These are phyloP conservation scores for Seriola dumerili DNA, from an alignment of 2,113 vertebrate genomes.

Conservation along the genomic window DNA sequence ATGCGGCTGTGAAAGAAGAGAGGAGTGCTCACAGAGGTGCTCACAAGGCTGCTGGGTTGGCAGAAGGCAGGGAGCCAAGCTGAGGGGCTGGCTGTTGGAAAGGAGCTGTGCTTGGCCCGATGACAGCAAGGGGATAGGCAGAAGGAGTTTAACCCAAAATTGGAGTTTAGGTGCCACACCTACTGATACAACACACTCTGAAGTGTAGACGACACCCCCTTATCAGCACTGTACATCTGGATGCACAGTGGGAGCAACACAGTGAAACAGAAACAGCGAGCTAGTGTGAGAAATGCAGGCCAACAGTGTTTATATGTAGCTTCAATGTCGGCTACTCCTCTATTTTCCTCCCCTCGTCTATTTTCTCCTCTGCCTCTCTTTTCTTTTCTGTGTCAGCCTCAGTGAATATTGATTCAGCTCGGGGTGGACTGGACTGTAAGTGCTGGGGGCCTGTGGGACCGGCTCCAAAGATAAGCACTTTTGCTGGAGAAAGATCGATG, in stretches of 20 bases:
- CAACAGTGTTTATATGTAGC: conserved; percentile 12
- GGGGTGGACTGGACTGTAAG: conserved; percentile 67
- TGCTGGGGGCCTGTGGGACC: conserved; percentile 64
- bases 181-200: conserved; percentile 24
- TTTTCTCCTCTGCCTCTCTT: conserved; percentile 25
- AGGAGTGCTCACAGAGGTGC: conserved; percentile 72
- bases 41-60: conserved; percentile 74
- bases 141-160: conserved; percentile 48
- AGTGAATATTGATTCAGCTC: conserved; percentile 74
- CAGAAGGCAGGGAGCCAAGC: conserved; percentile 69
- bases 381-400: conserved; percentile 52
- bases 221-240: conserved; percentile 50
- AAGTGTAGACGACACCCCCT: background rate
- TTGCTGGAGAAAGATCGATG: conserved; percentile 72
- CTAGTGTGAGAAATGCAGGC: conserved; percentile 23
- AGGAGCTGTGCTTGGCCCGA: conserved; percentile 56
- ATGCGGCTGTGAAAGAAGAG: conserved; percentile 69
- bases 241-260: conserved; percentile 9
- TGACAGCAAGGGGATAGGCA: conserved; percentile 56
- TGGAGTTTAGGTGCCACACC: conserved; percentile 48
- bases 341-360: conserved; percentile 15
- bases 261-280: conserved; percentile 11
- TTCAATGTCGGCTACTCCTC: conserved; percentile 26
- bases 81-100: conserved; percentile 63
- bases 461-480: conserved; percentile 79